These are phyloP conservation scores for Mythimna vitellina DNA, from an alignment of 2,888 invertebrate species.

Conservation along the genomic window DNA sequence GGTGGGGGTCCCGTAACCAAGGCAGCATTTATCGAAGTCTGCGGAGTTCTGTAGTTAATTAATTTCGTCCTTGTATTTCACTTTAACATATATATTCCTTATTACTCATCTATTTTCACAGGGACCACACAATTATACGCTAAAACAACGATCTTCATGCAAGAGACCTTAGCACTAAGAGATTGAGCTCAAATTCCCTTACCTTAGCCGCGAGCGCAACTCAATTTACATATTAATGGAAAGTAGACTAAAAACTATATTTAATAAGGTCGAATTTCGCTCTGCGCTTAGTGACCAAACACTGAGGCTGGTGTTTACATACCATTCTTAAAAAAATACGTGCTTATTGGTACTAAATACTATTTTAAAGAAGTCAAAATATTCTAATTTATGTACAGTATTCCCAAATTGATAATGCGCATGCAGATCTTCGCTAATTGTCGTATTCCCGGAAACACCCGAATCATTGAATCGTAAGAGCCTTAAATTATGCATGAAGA, in stretches of 20 bases:
- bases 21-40: too few relatives aligned
- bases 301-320: slow-evolving; percentile 53
- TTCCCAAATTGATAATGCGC: too few relatives aligned
- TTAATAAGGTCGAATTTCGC: slow-evolving; percentile 71
- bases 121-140: slow-evolving; percentile 31
- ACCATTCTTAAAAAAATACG: neutral
- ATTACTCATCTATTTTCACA: slow-evolving; percentile 5
- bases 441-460: too few relatives aligned
- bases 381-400: neutral
- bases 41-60: neutral
- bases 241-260: slow-evolving; percentile 65
- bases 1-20: too few relatives aligned
- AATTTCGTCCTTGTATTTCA: neutral
- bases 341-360: slow-evolving; percentile 5
- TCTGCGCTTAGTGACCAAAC: slow-evolving; percentile 56
- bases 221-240: slow-evolving; percentile 63
- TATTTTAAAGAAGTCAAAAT: slow-evolving; percentile 3
- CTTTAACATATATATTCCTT: neutral
- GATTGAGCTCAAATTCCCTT: slow-evolving; percentile 72
- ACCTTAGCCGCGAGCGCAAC: slow-evolving; percentile 59
- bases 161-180: slow-evolving; percentile 67
- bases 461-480: too few relatives aligned
- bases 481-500: too few relatives aligned
- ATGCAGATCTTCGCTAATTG: too few relatives aligned
- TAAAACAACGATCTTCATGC: slow-evolving; percentile 39